Base-by-base conservation (phyloP, 2,888 invertebrate genomes). In the Dexiosoma caninum region DNA sequence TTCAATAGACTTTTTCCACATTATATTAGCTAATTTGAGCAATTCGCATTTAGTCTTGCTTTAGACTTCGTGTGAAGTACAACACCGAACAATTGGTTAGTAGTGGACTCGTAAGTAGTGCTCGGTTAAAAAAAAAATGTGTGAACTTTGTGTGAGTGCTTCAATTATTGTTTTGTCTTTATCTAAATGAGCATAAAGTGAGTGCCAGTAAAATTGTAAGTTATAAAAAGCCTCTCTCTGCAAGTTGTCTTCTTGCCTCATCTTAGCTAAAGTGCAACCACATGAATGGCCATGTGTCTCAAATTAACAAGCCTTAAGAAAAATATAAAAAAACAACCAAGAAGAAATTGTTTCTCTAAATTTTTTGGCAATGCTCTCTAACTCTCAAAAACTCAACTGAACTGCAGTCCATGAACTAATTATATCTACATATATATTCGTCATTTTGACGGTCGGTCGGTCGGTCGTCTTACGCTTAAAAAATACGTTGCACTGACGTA, bases 41-140 rank as follows among this genome's bases (percentile, higher is more conserved):
- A 81, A 53, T 72, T 76, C 42, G 49, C 67, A 57, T 85, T 90
- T 86, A 90, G 90, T 90, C 89, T 88, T 89, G 86, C 86, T 88
- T 86, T 86, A 88, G 88, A 89, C 89, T 89, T 90, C 88, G 90
- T 88, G 84, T 87, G 86, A 87, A 87, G 85, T 87, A 75, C 83
- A 86, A 81, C 80, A 69, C 80, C 76, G 76, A 84, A 84, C 82
- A 83, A 79, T 83, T 83, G 82, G 72, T 82, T 83, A 80, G 83
- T 83, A 59, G 72, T 83, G 70, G 46, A 81, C 76, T 77, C 81
- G 83, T 82, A 81, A 81, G 79, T 83, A 81, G 74, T 82, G 64
- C 62, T 71, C 82, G 83, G 75, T 76, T 77, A 78, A 44, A 42
- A 30, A 40, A 75, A 62, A 27, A 35, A n/a, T n/a, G 23, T 44